These are phyloP conservation scores for Liasis olivaceus DNA, from an alignment of 2,797 vertebrate species.

Conservation along the genomic window DNA sequence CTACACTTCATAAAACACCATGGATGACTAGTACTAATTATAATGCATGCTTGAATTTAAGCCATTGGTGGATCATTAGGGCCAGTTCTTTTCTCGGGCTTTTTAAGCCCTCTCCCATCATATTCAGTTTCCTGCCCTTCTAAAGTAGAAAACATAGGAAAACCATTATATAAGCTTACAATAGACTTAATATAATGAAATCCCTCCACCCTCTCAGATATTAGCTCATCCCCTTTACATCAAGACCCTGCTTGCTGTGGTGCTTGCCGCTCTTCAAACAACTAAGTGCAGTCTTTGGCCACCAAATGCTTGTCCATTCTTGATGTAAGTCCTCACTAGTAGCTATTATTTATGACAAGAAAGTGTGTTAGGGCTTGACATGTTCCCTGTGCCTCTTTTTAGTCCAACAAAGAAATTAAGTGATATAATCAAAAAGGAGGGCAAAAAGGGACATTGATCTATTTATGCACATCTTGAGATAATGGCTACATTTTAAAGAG, in stretches of 20 bases:
- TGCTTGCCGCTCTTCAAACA: background rate
- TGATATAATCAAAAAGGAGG: background rate
- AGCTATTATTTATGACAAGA: background rate
- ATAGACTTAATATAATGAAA: background rate
- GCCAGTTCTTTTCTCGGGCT: background rate
- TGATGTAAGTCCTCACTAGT: background rate
- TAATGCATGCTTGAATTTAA: background rate
- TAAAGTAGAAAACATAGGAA: background rate
- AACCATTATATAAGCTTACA: background rate
- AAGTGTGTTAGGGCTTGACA: background rate
- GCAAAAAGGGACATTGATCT: background rate
- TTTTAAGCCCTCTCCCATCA: background rate
- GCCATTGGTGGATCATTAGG: background rate
- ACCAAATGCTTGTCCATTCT: background rate
- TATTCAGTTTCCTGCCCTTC: background rate
- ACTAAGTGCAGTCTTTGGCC: background rate
- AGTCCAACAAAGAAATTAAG: background rate
- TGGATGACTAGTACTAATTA: background rate
- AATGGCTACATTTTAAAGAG: background rate
- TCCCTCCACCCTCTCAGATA: background rate
- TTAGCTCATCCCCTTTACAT: background rate
- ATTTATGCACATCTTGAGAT: background rate
- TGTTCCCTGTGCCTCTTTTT: background rate
- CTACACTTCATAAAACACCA: background rate
- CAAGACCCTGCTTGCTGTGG: background rate